A percentile compares a stretch with the other conserved stretches of the same genome.
Conservation (phyloP, 2,797 vertebrate genomes). For the Gorsachius magnificus region DNA sequence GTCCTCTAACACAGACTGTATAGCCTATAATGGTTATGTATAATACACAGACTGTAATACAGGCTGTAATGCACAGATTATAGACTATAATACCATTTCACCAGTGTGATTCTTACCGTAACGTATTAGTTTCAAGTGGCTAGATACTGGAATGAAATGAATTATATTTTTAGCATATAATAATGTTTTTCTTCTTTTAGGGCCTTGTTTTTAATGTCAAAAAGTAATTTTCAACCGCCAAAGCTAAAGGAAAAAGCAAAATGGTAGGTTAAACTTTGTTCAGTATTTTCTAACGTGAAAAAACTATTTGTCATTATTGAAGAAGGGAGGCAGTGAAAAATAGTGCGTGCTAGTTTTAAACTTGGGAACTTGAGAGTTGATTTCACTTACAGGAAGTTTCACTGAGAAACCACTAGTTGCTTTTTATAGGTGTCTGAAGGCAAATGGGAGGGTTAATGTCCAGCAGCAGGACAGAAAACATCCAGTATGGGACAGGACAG, state of each 20-base stretch:
- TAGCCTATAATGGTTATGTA: neutral
- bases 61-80: too few species aligned
- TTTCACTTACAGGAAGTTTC: neutral
- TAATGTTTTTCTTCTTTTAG: conserved; percentile 71
- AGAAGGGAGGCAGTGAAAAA: neutral
- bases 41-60: too few species aligned
- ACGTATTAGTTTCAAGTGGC: neutral
- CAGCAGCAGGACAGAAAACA: neutral
- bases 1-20: neutral
- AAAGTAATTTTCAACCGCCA: conserved; percentile 96
- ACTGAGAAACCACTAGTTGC: neutral
- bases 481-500: neutral
- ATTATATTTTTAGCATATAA: neutral
- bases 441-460: neutral
- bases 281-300: neutral
- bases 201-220: conserved; percentile 98
- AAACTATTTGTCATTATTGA: neutral
- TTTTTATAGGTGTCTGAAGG: neutral
- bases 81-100: neutral
- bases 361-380: neutral
- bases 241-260: conserved; percentile 98
- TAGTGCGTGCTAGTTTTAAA: neutral
- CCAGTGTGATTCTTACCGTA: neutral
- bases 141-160: neutral
- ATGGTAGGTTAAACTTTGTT: conserved; percentile 83